These are phyloP conservation scores for Vanessa atalanta DNA, from an alignment of 1,140 invertebrate genomes.

Conservation along the genomic window DNA sequence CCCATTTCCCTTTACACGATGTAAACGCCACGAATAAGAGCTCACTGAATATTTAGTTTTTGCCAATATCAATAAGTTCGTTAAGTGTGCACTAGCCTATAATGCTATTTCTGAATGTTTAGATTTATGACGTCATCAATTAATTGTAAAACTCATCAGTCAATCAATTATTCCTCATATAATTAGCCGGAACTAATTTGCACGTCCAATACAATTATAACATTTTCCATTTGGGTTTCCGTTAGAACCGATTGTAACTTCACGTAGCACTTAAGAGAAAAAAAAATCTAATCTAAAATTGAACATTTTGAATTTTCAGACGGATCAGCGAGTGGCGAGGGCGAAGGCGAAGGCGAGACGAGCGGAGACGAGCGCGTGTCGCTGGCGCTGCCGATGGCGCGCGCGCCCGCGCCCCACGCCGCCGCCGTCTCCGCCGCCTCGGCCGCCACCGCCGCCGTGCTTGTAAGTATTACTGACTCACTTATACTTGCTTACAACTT, in stretches of 20 bases:
- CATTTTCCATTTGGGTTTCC: no score
- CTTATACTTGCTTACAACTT: background rate
- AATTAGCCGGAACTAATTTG: no score
- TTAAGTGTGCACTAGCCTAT: no score
- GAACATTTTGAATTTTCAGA: slow-evolving; percentile 42
- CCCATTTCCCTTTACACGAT: slow-evolving; percentile 17
- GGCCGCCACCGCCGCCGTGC: slow-evolving; percentile 57
- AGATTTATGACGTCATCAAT: no score
- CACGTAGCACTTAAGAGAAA: no score
- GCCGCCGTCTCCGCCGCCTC: slow-evolving; percentile 45
- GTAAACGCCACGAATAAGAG: background rate
- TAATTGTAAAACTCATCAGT: no score
- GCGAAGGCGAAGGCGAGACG: slow-evolving; percentile 61
- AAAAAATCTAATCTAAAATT: no score
- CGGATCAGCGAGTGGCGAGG: slow-evolving; percentile 71
- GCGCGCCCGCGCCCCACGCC: slow-evolving; percentile 43
- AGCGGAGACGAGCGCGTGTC: slow-evolving; percentile 67
- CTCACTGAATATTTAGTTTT: background rate
- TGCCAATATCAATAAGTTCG: background rate
- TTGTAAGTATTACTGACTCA: slow-evolving; percentile 45
- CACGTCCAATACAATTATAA: no score
- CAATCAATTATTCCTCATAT: no score
- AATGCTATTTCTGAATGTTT: no score
- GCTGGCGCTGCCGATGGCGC: slow-evolving; percentile 34
- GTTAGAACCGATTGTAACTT: no score